Evolutionary conservation across 2,113 vertebrate genomes (phyloP).

Genomic region (Oreochromis aureus): DNA sequence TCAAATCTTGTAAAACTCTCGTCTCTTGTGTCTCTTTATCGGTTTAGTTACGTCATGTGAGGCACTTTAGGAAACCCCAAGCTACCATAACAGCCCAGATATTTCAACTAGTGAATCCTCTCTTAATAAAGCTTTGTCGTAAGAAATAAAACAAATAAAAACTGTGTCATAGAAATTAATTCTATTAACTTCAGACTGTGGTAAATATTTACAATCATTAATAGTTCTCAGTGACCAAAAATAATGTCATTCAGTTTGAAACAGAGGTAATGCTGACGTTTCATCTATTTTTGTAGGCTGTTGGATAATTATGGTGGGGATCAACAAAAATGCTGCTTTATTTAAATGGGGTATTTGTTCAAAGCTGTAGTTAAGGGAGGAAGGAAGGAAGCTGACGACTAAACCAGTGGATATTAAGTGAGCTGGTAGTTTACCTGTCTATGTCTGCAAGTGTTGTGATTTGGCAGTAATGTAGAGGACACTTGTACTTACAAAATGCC

Average conservation of each 20-base stretch:
- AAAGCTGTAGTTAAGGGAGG: not conserved
- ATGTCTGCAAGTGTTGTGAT: not conserved
- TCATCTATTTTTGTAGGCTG: not conserved
- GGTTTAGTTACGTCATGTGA: not conserved
- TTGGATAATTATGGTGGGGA: not conserved
- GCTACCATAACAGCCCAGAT: not conserved
- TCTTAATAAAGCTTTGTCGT: not conserved
- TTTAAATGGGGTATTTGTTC: not conserved
- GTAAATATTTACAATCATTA: not conserved
- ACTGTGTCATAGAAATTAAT: fast-evolving
- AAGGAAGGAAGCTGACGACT: not conserved
- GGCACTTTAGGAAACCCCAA: not conserved
- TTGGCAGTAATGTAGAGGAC: not conserved
- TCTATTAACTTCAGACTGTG: not conserved
- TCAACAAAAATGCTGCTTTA: not conserved
- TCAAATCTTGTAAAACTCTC: conserved; percentile 83
- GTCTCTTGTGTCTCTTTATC: conserved; percentile 38
- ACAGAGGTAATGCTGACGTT: not conserved
- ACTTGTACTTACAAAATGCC: not conserved
- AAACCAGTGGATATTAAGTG: not conserved
- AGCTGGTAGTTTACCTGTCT: not conserved
- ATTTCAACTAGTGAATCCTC: not conserved
- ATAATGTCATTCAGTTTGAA: not conserved
- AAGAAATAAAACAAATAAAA: not conserved
- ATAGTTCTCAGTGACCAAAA: not conserved